phyloP scores from a whole-genome alignment of 2,797 vertebrate genomes.

The Pseudomugil tenellus region DNA sequence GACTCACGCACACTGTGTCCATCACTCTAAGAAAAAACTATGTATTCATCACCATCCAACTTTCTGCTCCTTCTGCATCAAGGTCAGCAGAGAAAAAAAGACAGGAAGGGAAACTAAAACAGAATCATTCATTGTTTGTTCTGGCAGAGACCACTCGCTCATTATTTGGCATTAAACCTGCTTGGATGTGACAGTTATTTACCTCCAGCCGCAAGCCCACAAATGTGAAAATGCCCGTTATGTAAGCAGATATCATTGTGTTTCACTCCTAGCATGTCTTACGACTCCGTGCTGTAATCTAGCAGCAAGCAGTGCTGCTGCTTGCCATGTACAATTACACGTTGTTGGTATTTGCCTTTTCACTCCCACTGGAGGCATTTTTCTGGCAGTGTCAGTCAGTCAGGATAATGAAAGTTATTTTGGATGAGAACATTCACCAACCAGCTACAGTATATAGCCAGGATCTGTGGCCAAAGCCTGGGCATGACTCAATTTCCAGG shows the following conservation, averaged over 20 bases:
- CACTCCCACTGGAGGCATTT: not conserved
- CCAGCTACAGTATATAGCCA: not conserved
- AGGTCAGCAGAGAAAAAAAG: slow-evolving; percentile 17
- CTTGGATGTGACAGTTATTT: slow-evolving; percentile 49
- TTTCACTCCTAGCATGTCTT: not conserved
- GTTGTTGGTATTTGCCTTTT: slow-evolving; percentile 1
- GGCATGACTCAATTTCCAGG: too few relatives aligned
- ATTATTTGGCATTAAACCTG: slow-evolving; percentile 42
- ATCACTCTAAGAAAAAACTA: not conserved
- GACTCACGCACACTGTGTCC: not conserved
- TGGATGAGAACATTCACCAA: slow-evolving; percentile 32
- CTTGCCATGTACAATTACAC: not conserved
- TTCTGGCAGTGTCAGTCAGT: slow-evolving; percentile 31
- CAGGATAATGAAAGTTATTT: slow-evolving; percentile 33
- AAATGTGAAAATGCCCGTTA: slow-evolving; percentile 41
- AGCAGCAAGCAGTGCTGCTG: not conserved
- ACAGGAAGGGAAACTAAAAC: slow-evolving; percentile 32
- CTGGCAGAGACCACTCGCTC: slow-evolving; percentile 34
- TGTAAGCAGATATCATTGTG: slow-evolving; percentile 21
- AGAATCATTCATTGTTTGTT: slow-evolving; percentile 43
- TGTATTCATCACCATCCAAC: not conserved
- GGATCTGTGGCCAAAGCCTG: slow-evolving; percentile 1
- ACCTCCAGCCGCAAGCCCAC: slow-evolving; percentile 20
- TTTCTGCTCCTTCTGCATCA: not conserved
- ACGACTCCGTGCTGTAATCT: not conserved